Evolutionary conservation across 30 jellyfish, hydroid and myxozoan species (phyloP).

Genomic region (Pelagia noctiluca): DNA sequence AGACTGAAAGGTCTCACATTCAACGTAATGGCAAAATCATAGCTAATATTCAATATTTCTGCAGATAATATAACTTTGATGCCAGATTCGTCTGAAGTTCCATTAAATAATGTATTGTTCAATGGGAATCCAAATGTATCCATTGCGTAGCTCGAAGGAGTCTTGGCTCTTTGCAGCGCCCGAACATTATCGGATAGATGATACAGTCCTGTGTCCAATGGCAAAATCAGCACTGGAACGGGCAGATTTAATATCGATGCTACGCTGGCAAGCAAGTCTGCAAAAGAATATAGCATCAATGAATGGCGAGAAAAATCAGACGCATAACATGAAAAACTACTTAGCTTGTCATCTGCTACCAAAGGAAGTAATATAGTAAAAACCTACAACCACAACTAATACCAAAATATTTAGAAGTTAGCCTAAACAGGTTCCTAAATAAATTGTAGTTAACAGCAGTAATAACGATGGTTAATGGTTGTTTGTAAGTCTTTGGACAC

Average conservation of each 20-base stretch:
- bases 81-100: neutral
- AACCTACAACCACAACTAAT: too few relatives aligned
- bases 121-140: constrained; percentile 60
- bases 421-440: too few relatives aligned
- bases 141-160: neutral
- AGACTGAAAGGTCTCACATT: constrained; percentile 19
- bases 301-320: too few relatives aligned
- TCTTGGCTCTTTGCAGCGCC: neutral
- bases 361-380: too few relatives aligned
- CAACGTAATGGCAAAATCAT: constrained; percentile 32
- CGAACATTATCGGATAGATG: constrained; percentile 5
- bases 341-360: too few relatives aligned
- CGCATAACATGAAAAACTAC: too few relatives aligned
- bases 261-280: neutral
- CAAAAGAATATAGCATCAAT: too few relatives aligned
- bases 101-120: constrained; percentile 23
- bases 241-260: constrained; percentile 23
- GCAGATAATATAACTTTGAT: neutral
- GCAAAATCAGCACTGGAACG: constrained; percentile 21
- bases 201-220: constrained; percentile 10
- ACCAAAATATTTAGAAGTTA: too few relatives aligned
- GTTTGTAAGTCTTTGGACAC: too few relatives aligned
- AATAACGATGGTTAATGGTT: too few relatives aligned
- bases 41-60: neutral
- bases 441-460: too few relatives aligned